Conservation (phyloP, 2,113 vertebrate genomes). For the Anser brachyrhynchus region DNA sequence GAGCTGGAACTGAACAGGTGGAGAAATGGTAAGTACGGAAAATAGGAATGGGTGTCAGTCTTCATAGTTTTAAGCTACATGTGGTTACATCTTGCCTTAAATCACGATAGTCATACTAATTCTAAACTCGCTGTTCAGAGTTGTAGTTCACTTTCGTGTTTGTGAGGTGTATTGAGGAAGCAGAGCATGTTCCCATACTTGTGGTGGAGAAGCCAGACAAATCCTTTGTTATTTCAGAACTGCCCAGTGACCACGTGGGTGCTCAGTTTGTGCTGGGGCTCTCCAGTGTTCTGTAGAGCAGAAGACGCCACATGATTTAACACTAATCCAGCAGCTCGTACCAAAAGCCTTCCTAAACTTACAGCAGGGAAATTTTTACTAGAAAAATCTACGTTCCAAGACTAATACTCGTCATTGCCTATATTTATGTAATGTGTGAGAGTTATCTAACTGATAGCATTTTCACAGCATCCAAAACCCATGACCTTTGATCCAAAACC, state of each 20-base stretch:
- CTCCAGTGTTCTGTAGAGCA: neutral
- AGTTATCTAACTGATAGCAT: neutral
- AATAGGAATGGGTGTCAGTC: rapidly evolving
- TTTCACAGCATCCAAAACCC: neutral
- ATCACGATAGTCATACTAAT: neutral
- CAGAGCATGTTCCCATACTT: neutral
- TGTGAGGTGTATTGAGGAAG: neutral
- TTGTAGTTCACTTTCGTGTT: neutral
- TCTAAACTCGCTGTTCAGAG: neutral
- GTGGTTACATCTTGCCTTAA: neutral
- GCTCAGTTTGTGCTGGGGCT: neutral
- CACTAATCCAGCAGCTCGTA: neutral
- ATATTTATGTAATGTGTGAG: neutral
- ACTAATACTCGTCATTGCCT: neutral
- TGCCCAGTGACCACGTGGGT: neutral
- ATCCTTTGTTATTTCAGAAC: neutral
- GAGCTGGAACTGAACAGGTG: constrained; percentile 90
- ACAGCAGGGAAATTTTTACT: neutral
- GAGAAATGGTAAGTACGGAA: constrained; percentile 83
- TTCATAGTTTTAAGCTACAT: rapidly evolving
- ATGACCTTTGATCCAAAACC: neutral
- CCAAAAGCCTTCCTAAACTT: neutral
- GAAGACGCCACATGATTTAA: neutral
- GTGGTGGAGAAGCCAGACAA: neutral
- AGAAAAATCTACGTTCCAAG: neutral